Evolutionary conservation across 2,888 invertebrate species (phyloP), one percentile per base, ranked within the genome.

Genomic region (Oligia strigilis): DNA sequence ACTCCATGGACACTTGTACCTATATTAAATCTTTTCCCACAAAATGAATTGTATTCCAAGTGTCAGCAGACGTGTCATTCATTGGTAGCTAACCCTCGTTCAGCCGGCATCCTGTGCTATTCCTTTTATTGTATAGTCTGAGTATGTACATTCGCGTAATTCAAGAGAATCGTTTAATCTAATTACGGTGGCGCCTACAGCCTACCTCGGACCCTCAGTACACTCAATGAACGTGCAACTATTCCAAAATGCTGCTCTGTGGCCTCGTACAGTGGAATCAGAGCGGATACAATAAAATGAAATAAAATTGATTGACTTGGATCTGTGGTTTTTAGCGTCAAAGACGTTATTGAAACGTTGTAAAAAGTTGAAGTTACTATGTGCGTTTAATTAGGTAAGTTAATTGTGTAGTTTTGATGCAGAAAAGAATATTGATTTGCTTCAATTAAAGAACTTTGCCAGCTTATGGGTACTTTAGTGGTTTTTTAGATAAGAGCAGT

Each of bases 111-210:
- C 90, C 89, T 90, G 89, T 83, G 77, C 69, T 46, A 66, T 82
- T 87, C 65, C 75, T 89, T 86, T 87, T 84, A 87, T 88, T 85
- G 77, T 82, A 65, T 62, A 49, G 89, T 90, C 90, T 89, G 89
- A 66, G 88, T 84, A 90, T 84, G 86, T 83, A 87, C 85, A 84
- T 85, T 82, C 83, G 55, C 73, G 82, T 85, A 88, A 83, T 91
- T 89, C 89, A 88, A 89, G 82, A 64, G 83, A 91, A 91, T 81
- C 91, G 81, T 90, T 93, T 92, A 88, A 91, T 91, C 89, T 91
- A 91, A 92, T 92, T 93, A 92, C 82, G 78, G 82, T 90, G 92
- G 92, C 92, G 91, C 92, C 89, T 90, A 76, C 70, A 62, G 72
- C 75, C 62, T 77, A 77, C 80, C 75, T 70, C 66, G 71, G 77